Base-by-base conservation (phyloP, 1,140 invertebrate species). In the Pogonognathellus flavescens region DNA sequence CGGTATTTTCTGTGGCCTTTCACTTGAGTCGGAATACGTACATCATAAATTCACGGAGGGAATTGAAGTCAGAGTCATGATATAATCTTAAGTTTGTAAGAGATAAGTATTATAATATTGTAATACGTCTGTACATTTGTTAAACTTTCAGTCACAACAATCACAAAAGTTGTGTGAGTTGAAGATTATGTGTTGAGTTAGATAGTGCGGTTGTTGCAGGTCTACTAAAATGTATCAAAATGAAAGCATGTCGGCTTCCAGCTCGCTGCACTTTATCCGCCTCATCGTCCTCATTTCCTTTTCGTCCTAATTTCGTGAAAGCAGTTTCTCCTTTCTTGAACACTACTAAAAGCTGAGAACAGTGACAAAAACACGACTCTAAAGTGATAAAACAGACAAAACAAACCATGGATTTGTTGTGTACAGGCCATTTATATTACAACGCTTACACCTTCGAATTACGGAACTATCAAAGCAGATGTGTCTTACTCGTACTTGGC, bases 361-460 rank as follows among this genome's bases (percentile, higher is more conserved):
- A 49, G 70, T 76, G 70, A 76, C 70, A 76, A 76, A 76, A 76
- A 76, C 70, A 76, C 41, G 70, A 76, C 41, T 76, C 16, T 16
- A 76, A 31, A 76, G 31, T 31, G 70, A 76, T 76, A 76, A 76
- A 76, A 50, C 70, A 76, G 70, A 76, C 70, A 76, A 76, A 76
- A 76, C 70, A 76, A 66, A 76, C 70, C 70, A 76, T 25, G 70
- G 70, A 76, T 76, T 76, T 76, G 70, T 76, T 25, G 70, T 50
- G 70, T 76, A 50, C 14, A 76, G 41, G 25, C 41, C 70, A 76
- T 76, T 76, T 76, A 76, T 31, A 76, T 76, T 76, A 49, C 9
- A 18, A 14, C 13, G 70, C 70, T 76, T 76, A 76, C 70, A 76
- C 70, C 70, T 76, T 76, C 25, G 31, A 49, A 76, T 76, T 16